These are phyloP conservation scores for Mactromeris polynyma DNA, from an alignment of 2,888 invertebrate genomes.

Conservation along the genomic window DNA sequence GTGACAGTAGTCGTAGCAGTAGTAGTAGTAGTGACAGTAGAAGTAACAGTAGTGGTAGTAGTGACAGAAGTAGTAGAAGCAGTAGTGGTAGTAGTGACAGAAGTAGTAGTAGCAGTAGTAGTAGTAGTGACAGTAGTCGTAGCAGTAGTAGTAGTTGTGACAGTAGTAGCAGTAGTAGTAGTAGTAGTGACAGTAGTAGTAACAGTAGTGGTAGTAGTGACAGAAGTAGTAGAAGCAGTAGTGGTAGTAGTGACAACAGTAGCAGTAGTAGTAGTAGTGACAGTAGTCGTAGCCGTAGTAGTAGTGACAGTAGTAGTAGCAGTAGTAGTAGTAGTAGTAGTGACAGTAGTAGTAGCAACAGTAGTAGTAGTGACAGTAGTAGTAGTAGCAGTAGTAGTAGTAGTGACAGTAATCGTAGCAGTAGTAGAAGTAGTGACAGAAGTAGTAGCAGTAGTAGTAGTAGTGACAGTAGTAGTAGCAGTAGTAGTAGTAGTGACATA, in stretches of 20 bases:
- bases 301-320: slow-evolving; percentile 21
- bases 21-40: too few relatives aligned
- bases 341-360: slow-evolving; percentile 10
- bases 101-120: too few relatives aligned
- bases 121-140: slow-evolving; percentile 15
- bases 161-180: slow-evolving; percentile 19
- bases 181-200: not conserved
- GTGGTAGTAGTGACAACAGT: not conserved
- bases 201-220: not conserved
- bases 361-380: slow-evolving; percentile 17
- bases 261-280: not conserved
- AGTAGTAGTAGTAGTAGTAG: slow-evolving; percentile 25
- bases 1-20: too few relatives aligned
- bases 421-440: slow-evolving; percentile 35
- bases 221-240: too few relatives aligned
- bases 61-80: slow-evolving; percentile 38
- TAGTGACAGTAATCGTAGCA: not conserved
- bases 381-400: slow-evolving; percentile 36
- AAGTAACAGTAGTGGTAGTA: slow-evolving; percentile 27
- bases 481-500: slow-evolving; percentile 54
- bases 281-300: not conserved
- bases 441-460: slow-evolving; percentile 42
- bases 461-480: slow-evolving; percentile 56
- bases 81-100: slow-evolving; percentile 22
- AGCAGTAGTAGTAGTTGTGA: not conserved